Evolutionary conservation across 2,888 invertebrate species (phyloP).

Genomic region (Alentia gelatinosa): DNA sequence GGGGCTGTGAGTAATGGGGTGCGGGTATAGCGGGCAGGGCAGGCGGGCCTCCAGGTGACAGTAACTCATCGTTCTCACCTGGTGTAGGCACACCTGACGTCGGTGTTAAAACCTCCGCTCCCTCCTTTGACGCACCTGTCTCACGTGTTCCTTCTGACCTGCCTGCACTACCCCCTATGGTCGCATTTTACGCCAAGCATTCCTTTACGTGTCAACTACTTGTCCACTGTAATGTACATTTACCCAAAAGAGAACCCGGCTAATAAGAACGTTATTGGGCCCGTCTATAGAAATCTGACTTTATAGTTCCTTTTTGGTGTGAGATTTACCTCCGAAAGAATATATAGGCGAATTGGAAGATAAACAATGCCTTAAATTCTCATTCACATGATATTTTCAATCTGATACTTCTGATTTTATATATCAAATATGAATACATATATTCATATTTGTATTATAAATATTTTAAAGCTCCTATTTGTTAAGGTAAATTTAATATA

Average conservation of each 20-base stretch:
- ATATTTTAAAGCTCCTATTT: too few species aligned
- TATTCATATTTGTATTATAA: neutral
- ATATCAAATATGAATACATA: too few species aligned
- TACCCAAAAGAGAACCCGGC: too few species aligned
- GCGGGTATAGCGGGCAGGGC: neutral
- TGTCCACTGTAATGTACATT: too few species aligned
- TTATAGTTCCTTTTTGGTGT: too few species aligned
- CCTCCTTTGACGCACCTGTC: neutral
- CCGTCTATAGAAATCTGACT: too few species aligned
- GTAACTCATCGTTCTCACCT: constrained; percentile 25
- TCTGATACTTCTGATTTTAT: neutral
- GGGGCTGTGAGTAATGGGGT: neutral
- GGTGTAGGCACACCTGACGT: neutral
- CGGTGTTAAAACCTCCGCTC: neutral
- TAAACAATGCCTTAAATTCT: neutral
- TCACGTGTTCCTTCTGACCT: neutral
- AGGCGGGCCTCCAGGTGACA: neutral
- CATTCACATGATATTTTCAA: neutral
- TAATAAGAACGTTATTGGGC: too few species aligned
- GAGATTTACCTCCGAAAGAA: neutral
- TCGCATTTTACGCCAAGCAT: too few species aligned
- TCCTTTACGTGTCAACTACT: too few species aligned
- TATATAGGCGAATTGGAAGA: neutral
- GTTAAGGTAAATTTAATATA: too few species aligned
- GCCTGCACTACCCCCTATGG: neutral